phyloP scores from a whole-genome alignment of 2,888 invertebrate genomes.

The Sphaeridia pumilis region DNA sequence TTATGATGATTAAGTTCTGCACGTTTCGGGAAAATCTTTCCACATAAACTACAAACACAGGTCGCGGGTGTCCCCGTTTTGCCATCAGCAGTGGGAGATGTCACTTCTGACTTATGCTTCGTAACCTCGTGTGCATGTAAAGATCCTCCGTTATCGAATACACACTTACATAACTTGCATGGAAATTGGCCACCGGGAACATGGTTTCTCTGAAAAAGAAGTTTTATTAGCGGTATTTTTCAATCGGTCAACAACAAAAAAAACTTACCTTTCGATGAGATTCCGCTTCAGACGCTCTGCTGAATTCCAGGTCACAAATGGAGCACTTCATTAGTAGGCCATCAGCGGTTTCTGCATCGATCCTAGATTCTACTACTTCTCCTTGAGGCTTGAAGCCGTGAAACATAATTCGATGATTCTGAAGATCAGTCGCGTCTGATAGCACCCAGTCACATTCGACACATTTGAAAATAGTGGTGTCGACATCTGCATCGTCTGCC shows the following conservation, averaged over 20 bases:
- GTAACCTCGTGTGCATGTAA: slow-evolving; percentile 7
- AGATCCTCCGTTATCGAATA: slow-evolving; percentile 1
- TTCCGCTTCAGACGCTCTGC: slow-evolving; percentile 9
- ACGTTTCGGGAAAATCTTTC: slow-evolving; percentile 2
- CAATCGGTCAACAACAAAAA: too few relatives aligned
- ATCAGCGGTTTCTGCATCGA: slow-evolving; percentile 6
- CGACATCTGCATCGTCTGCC: too few relatives aligned
- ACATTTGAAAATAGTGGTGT: too few relatives aligned
- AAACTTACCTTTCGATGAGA: slow-evolving; percentile 12
- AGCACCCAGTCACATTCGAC: slow-evolving; percentile 13
- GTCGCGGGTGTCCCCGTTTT: background rate
- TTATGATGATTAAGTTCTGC: slow-evolving; percentile 7
- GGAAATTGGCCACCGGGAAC: slow-evolving; percentile 12
- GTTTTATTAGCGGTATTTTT: too few relatives aligned
- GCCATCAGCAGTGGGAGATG: background rate
- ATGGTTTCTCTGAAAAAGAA: slow-evolving; percentile 9
- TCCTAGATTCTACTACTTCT: background rate
- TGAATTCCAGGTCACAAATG: slow-evolving; percentile 8
- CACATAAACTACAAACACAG: slow-evolving; percentile 12
- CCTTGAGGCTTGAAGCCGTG: slow-evolving; percentile 14
- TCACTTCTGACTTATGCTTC: slow-evolving; percentile 1
- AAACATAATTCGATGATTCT: slow-evolving; percentile 13
- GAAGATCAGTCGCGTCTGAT: slow-evolving; percentile 13
- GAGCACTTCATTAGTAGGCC: slow-evolving; percentile 4
- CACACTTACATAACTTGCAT: slow-evolving; percentile 12